Conservation (phyloP, 2,797 vertebrate genomes). For the Urosaurus nigricauda region DNA sequence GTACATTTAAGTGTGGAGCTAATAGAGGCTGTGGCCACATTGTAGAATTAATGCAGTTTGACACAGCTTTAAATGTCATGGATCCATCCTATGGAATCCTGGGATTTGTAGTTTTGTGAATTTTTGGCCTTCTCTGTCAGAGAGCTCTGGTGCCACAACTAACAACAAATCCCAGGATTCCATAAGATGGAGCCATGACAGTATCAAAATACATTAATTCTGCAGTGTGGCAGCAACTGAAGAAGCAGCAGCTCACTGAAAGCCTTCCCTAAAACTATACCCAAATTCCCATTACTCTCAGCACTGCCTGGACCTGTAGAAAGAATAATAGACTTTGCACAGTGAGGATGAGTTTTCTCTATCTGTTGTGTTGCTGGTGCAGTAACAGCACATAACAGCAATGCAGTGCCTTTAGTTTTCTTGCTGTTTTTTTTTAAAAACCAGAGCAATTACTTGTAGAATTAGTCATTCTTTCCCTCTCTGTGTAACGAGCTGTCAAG, state of each 20-base stretch:
- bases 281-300: neutral
- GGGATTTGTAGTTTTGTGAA: too few species aligned
- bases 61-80: too few species aligned
- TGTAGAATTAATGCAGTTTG: too few species aligned
- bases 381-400: neutral
- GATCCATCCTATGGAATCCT: too few species aligned
- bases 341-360: neutral
- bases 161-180: too few species aligned
- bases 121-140: too few species aligned
- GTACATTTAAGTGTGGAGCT: neutral
- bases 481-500: conserved; percentile 2
- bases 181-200: too few species aligned
- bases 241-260: neutral
- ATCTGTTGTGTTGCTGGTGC: neutral
- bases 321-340: neutral
- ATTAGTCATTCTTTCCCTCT: conserved; percentile 13
- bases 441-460: neutral
- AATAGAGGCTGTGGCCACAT: neutral
- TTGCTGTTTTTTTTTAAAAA: neutral
- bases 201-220: too few species aligned
- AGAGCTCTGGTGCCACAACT: too few species aligned
- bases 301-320: neutral
- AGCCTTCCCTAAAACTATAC: neutral
- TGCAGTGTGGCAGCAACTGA: too few species aligned
- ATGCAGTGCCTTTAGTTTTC: neutral